Conservation (phyloP, 2,888 invertebrate species). For the Drosophila quasianomalipes region DNA sequence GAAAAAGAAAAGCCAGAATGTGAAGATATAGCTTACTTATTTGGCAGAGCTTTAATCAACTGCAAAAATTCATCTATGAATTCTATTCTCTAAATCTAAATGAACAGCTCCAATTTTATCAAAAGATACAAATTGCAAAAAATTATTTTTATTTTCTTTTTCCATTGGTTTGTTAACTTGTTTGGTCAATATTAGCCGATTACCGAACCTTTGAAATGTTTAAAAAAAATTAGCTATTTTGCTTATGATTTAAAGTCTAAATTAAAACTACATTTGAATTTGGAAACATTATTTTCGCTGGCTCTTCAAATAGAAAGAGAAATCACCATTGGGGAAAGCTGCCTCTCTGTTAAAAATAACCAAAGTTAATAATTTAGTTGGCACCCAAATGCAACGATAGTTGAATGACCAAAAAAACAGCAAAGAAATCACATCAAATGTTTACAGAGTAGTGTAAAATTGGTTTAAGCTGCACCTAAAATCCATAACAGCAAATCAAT, state of each 20-base stretch:
- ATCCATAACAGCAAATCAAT: conserved; percentile 27
- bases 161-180: not conserved
- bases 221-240: not conserved
- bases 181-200: not conserved
- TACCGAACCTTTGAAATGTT: not conserved
- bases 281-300: not conserved
- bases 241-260: not conserved
- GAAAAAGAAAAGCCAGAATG: not conserved
- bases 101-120: not conserved
- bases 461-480: conserved; percentile 17
- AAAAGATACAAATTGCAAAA: not conserved
- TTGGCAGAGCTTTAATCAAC: not conserved
- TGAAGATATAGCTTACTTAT: not conserved
- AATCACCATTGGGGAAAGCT: not conserved
- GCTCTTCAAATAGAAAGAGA: not conserved
- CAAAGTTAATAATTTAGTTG: not conserved
- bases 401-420: not conserved
- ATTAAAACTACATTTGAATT: not conserved
- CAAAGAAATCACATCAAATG: not conserved
- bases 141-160: not conserved
- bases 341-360: not conserved
- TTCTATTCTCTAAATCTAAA: too few relatives aligned
- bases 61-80: not conserved
- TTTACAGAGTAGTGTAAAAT: conserved; percentile 16
- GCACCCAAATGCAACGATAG: not conserved